These are phyloP conservation scores for Drosophila nr. perissopoda DNA, from an alignment of 2,888 invertebrate genomes.

Conservation along the genomic window DNA sequence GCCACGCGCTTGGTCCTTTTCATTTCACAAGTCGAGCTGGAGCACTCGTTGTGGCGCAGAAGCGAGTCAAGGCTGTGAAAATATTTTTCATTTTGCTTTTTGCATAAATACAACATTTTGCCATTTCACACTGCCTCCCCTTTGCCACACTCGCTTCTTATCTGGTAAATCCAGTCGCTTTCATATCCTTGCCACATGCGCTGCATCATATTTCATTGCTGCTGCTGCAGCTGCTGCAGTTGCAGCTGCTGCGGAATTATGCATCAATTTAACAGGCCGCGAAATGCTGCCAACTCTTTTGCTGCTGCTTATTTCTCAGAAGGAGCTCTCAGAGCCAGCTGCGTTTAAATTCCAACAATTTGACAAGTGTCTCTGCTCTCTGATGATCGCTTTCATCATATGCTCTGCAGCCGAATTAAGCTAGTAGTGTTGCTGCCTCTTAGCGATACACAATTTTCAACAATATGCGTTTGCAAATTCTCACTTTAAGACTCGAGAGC, in stretches of 20 bases:
- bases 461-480: conserved; percentile 1
- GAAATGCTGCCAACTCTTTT: conserved; percentile 57
- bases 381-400: conserved; percentile 61
- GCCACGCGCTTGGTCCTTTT: conserved; percentile 44
- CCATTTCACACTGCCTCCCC: conserved; percentile 16
- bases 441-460: conserved; percentile 59
- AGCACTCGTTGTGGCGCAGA: conserved; percentile 52
- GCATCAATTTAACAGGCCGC: conserved; percentile 76
- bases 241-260: conserved; percentile 61
- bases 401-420: conserved; percentile 44
- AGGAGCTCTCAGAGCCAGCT: conserved; percentile 32
- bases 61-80: conserved; percentile 75
- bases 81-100: conserved; percentile 75
- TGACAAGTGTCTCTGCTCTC: conserved; percentile 55
- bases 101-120: conserved; percentile 77
- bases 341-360: conserved; percentile 67
- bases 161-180: conserved; percentile 58
- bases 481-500: conserved; percentile 12
- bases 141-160: conserved; percentile 19
- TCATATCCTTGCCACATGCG: conserved; percentile 74
- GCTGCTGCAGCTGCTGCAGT: conserved; percentile 27
- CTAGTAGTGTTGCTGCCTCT: conserved; percentile 21
- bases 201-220: conserved; percentile 68
- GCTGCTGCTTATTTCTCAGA: not conserved
- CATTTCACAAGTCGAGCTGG: conserved; percentile 57